Percentiles rank a stretch among this genome's conserved stretches.
These are phyloP conservation scores for Alethe castanea DNA, from an alignment of 2,113 vertebrate species.

Conservation along the genomic window DNA sequence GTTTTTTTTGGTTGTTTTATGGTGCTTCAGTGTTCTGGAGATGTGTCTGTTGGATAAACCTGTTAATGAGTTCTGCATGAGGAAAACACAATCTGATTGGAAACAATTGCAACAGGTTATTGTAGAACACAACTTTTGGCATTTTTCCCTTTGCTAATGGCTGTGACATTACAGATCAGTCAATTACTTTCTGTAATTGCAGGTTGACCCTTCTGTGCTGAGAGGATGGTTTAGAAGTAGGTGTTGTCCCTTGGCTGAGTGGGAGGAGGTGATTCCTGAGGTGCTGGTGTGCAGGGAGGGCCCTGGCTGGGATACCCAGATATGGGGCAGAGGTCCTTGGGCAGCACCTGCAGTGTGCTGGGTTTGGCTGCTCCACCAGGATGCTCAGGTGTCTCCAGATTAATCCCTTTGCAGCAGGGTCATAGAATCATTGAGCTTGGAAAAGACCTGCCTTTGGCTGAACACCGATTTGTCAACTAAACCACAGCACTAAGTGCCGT, in stretches of 20 bases:
- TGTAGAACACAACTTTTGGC: background rate
- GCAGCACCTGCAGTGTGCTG: fast-evolving
- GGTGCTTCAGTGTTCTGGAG: background rate
- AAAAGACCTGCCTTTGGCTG: background rate
- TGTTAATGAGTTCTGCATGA: background rate
- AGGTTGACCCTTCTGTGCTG: background rate
- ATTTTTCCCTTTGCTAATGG: background rate
- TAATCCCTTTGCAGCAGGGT: too few relatives aligned
- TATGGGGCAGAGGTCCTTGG: background rate
- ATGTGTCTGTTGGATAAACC: background rate
- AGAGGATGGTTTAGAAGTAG: background rate
- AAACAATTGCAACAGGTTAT: background rate
- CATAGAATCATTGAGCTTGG: background rate
- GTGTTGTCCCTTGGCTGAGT: background rate
- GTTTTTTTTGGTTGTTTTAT: background rate
- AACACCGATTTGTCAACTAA: background rate
- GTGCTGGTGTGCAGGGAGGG: background rate
- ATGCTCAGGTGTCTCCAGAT: background rate
- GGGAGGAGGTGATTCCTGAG: background rate
- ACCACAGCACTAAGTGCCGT: background rate
- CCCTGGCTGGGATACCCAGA: background rate
- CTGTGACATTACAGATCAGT: background rate
- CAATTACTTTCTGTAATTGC: background rate
- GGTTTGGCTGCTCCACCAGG: background rate
- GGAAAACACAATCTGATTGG: background rate